These are phyloP conservation scores for Palythoa grandiflora DNA, from an alignment of 92 coral and sea anemone genomes.

Conservation along the genomic window DNA sequence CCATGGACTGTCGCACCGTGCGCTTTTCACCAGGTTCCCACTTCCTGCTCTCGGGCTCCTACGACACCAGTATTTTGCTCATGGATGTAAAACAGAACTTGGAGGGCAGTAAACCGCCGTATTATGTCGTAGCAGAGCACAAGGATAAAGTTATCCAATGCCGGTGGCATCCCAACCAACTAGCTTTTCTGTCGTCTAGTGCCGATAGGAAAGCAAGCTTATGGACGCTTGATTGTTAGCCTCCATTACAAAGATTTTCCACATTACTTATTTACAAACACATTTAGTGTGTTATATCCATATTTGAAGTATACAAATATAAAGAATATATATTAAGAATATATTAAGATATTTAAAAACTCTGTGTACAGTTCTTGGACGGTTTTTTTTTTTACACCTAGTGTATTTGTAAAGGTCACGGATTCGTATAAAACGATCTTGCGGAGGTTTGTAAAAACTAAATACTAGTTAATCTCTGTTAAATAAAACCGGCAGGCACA, in stretches of 20 bases:
- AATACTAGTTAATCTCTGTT: too few relatives aligned
- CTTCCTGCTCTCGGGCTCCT: conserved; percentile 90
- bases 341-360: too few relatives aligned
- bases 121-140: conserved; percentile 84
- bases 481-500: too few relatives aligned
- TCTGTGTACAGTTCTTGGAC: too few relatives aligned
- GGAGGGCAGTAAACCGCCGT: conserved; percentile 78
- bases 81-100: conserved; percentile 78
- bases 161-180: conserved; percentile 93
- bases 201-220: conserved; percentile 92
- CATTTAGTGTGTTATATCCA: background rate
- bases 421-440: too few relatives aligned
- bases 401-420: too few relatives aligned
- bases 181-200: conserved; percentile 91
- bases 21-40: conserved; percentile 96
- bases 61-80: conserved; percentile 86
- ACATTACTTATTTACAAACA: too few relatives aligned
- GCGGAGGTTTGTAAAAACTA: too few relatives aligned
- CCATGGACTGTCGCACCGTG: conserved; percentile 93
- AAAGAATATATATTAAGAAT: too few relatives aligned
- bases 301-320: too few relatives aligned
- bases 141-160: conserved; percentile 96
- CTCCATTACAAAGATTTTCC: background rate
- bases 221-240: conserved; percentile 84
- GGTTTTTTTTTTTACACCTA: too few relatives aligned